Conservation (phyloP, 2,113 vertebrate species). For the Galemys pyrenaicus region DNA sequence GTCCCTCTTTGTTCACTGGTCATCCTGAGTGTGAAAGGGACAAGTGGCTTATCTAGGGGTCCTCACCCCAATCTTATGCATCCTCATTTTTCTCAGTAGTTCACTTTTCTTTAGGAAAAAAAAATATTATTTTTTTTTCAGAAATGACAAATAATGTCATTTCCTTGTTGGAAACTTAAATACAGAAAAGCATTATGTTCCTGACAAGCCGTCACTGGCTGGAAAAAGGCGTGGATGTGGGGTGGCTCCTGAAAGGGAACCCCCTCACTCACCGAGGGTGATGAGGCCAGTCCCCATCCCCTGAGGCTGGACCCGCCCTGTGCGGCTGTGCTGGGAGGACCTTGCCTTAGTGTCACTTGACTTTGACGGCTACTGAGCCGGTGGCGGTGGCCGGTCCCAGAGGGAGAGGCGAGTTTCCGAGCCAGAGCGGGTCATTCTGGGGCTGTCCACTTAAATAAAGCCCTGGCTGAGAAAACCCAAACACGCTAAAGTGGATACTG, state of each 20-base stretch:
- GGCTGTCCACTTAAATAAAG: conserved; percentile 69
- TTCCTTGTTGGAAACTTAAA: not conserved
- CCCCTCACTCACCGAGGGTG: rapidly evolving
- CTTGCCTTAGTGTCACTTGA: not conserved
- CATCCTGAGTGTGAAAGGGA: not conserved
- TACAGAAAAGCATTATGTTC: not conserved
- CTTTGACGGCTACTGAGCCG: not conserved
- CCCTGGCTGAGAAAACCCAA: conserved; percentile 57
- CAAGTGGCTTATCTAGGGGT: not conserved
- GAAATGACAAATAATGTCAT: not conserved
- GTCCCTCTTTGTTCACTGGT: not conserved
- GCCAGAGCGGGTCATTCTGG: not conserved
- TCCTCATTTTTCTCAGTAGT: not conserved
- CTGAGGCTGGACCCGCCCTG: not conserved
- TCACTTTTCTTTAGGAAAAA: not conserved
- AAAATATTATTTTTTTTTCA: not conserved
- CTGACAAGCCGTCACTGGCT: not conserved
- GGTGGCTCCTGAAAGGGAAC: not conserved
- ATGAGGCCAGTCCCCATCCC: rapidly evolving
- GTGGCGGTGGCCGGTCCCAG: not conserved
- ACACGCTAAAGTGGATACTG: conserved; percentile 52
- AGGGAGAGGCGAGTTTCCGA: not conserved
- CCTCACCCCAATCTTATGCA: not conserved
- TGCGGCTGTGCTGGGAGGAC: not conserved
- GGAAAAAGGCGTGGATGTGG: not conserved